Evolutionary conservation across 2,888 invertebrate genomes (phyloP), one percentile per base, ranked within the genome.

Genomic region (Synanthedon formicaeformis): DNA sequence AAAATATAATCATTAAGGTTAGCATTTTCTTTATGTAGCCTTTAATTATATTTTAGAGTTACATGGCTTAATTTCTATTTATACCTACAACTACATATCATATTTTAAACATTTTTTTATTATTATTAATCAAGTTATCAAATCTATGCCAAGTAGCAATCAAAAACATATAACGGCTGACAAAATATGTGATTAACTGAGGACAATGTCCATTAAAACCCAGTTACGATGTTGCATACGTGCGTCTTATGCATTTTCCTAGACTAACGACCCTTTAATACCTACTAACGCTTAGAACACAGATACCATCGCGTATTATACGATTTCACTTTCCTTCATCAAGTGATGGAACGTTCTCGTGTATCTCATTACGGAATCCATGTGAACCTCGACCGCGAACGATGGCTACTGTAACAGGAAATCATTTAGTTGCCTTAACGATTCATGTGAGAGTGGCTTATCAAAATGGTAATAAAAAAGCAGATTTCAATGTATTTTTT

Each of bases 271-370:
- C 45, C 45, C 45, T 45, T 45, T 45, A 45, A 45, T n/a, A 45
- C n/a, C n/a, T n/a, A n/a, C 4, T 13, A 45, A 45, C 34, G 45
- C 45, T 13, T 45, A 45, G 6, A n/a, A 45, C n/a, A 13, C 45
- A n/a, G 45, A 45, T 45, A 45, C 40, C 45, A 14, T 41, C 51
- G 40, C 63, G 58, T 65, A 66, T 67, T 62, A 65, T 59, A 55
- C 52, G 65, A 69, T 73, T 72, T 73, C 72, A 73, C 73, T 73
- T 72, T 74, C 71, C 61, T 63, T 57, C 49, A 41, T 40, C 52
- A 49, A 57, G 57, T 58, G 64, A 60, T 61, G 61, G 65, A 62
- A 66, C 65, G 65, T 61, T 63, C 67, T 66, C 45, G 61, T 55
- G 63, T 62, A 65, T 73, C 67, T 66, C 67, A 71, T 69, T 59